Evolutionary conservation across 2,113 vertebrate genomes (phyloP).

Genomic region (Papio anubis): DNA sequence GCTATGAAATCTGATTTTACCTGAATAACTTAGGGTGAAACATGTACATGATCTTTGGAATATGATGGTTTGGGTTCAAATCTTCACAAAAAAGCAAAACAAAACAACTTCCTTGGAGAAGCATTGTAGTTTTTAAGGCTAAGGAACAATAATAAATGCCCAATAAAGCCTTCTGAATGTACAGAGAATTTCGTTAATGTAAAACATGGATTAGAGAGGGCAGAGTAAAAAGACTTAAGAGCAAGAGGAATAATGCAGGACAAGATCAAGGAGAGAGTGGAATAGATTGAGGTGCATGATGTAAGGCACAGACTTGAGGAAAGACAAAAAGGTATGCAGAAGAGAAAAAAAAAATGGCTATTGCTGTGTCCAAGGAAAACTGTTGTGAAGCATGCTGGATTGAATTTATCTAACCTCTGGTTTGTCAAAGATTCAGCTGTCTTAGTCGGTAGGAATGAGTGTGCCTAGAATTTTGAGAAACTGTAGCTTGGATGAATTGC

Average conservation of each 20-base stretch:
- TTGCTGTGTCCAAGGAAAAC: neutral
- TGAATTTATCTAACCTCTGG: neutral
- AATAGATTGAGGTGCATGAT: too few species aligned
- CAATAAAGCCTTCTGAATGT: neutral
- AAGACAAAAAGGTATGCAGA: neutral
- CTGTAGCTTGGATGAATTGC: neutral
- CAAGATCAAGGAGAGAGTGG: neutral
- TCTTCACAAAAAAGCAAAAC: neutral
- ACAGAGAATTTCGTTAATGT: neutral
- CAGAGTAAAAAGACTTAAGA: neutral
- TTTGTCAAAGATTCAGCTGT: neutral
- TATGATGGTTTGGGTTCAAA: neutral
- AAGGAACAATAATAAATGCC: neutral
- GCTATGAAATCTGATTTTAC: neutral
- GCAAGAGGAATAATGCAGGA: neutral
- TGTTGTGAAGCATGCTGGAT: neutral
- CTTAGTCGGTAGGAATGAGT: neutral
- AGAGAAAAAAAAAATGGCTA: neutral
- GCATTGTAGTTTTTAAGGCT: neutral
- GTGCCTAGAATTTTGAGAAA: neutral
- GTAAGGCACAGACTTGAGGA: neutral
- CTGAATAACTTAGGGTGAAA: neutral
- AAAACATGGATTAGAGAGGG: neutral
- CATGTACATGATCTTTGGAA: neutral
- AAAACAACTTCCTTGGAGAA: neutral